Conservation (phyloP, 2,113 vertebrate genomes). For the Anseranas semipalmata region DNA sequence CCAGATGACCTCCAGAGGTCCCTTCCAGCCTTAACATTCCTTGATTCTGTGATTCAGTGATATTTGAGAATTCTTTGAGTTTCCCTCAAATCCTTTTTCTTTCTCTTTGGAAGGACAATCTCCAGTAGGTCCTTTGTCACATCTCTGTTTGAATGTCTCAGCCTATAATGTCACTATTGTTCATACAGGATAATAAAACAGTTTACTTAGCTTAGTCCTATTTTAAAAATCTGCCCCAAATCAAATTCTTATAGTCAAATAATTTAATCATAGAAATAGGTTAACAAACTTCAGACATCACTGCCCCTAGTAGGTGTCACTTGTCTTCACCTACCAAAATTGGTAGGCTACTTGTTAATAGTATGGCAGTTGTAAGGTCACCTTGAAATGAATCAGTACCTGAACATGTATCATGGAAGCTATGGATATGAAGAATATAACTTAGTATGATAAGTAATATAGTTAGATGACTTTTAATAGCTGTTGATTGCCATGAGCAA, state of each 20-base stretch:
- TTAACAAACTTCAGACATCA: not conserved
- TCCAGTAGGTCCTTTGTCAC: not conserved
- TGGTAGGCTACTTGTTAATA: not conserved
- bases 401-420: not conserved
- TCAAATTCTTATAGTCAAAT: not conserved
- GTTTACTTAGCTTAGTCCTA: not conserved
- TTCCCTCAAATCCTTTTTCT: not conserved
- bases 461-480: not conserved
- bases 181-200: not conserved
- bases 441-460: not conserved
- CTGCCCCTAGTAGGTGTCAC: not conserved
- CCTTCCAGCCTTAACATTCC: too few relatives aligned
- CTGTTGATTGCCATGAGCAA: not conserved
- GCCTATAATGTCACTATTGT: not conserved
- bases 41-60: too few relatives aligned
- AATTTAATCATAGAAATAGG: not conserved
- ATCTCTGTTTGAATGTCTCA: not conserved
- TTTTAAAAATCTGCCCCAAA: not conserved
- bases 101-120: not conserved
- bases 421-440: not conserved
- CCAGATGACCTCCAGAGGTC: too few relatives aligned
- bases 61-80: not conserved
- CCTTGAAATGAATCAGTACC: not conserved
- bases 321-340: not conserved
- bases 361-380: not conserved